Evolutionary conservation across 2,888 invertebrate genomes (phyloP).

Genomic region (Drosophila nr. fundita): DNA sequence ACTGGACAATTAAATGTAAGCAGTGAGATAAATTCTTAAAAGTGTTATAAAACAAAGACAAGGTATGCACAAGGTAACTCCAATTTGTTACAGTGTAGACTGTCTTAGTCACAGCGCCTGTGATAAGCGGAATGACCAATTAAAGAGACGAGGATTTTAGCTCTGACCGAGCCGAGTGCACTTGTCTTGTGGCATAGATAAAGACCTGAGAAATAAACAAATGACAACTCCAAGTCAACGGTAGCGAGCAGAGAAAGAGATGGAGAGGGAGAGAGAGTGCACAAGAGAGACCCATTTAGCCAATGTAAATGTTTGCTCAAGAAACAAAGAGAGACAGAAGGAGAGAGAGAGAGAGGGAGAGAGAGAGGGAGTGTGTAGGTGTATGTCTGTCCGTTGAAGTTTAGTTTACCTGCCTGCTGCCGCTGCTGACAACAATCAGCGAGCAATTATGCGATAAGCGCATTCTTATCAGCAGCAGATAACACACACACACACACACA

Average conservation of each 20-base stretch:
- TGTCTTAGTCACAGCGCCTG: conserved; percentile 28
- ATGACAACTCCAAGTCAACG: conserved; percentile 26
- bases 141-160: conserved; percentile 40
- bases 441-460: conserved; percentile 73
- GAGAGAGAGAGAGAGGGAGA: neutral
- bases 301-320: conserved; percentile 8
- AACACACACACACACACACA: conserved; percentile 38
- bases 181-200: conserved; percentile 46
- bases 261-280: neutral
- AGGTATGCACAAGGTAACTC: neutral
- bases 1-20: neutral
- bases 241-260: conserved; percentile 28
- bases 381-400: conserved; percentile 1
- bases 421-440: conserved; percentile 68
- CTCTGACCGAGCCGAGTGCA: conserved; percentile 14
- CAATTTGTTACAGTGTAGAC: neutral
- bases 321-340: conserved; percentile 2
- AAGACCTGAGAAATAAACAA: conserved; percentile 46
- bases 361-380: neutral
- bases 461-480: conserved; percentile 66
- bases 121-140: conserved; percentile 38
- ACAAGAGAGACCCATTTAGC: conserved; percentile 10
- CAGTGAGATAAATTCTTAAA: neutral
- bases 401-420: conserved; percentile 60
- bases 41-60: neutral